These are phyloP conservation scores for Melitaea cinxia DNA, from an alignment of 1,140 invertebrate genomes.

Conservation along the genomic window DNA sequence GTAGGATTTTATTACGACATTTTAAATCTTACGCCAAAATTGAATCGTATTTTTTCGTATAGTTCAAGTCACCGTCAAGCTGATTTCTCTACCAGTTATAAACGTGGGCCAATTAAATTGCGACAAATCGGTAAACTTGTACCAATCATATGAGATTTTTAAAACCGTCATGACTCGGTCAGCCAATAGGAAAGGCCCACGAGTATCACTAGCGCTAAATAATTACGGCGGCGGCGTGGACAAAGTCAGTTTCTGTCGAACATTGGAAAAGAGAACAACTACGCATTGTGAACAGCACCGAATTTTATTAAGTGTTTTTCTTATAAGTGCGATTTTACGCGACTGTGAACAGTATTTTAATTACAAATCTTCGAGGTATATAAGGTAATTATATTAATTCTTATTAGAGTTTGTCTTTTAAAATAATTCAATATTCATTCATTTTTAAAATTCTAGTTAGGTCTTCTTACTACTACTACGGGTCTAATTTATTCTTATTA, in stretches of 20 bases:
- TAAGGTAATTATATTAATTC: conserved; percentile 18
- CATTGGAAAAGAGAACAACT: conserved; percentile 53
- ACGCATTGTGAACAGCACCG: conserved; percentile 26
- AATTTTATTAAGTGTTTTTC: conserved; percentile 49
- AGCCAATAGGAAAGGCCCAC: conserved; percentile 69
- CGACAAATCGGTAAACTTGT: conserved; percentile 67
- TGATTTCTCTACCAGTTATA: conserved; percentile 51
- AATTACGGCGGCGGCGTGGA: conserved; percentile 65
- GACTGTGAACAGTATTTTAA: conserved; percentile 35
- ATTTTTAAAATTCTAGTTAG: too few relatives aligned
- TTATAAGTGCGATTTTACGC: conserved; percentile 37
- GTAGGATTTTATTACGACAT: conserved; percentile 30
- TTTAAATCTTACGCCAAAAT: conserved; percentile 59
- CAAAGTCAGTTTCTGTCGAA: conserved; percentile 72
- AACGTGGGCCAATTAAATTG: conserved; percentile 74
- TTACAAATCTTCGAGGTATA: conserved; percentile 19
- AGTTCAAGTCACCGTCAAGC: conserved; percentile 27
- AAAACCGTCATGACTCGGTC: conserved; percentile 57
- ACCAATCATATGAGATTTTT: conserved; percentile 47
- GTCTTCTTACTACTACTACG: too few relatives aligned
- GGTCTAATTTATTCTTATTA: too few relatives aligned
- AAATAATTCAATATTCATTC: too few relatives aligned
- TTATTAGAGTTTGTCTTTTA: too few relatives aligned
- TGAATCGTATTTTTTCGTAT: conserved; percentile 31
- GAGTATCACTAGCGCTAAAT: conserved; percentile 79